Evolutionary conservation across 2,113 vertebrate species (phyloP).

Genomic region (Chaetura pelagica): DNA sequence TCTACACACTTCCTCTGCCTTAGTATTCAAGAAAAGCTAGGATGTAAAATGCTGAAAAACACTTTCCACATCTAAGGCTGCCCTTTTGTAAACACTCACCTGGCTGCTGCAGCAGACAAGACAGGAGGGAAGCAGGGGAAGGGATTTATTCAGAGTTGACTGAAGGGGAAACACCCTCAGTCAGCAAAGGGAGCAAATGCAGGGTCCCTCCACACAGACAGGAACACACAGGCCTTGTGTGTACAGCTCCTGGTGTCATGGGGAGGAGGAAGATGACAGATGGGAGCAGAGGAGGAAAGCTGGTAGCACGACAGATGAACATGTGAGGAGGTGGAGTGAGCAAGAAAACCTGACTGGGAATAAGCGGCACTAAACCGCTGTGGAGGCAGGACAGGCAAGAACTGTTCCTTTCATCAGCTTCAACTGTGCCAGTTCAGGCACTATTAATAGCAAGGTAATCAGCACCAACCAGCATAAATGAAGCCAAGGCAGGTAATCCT

Average conservation of each 20-base stretch:
- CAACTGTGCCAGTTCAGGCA: background rate
- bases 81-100: background rate
- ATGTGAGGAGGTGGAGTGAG: background rate
- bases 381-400: background rate
- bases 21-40: background rate
- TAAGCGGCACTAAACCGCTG: background rate
- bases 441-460: conserved; percentile 1
- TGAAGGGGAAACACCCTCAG: background rate
- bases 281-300: conserved; percentile 1
- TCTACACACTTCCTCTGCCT: background rate
- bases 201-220: background rate
- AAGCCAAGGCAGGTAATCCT: background rate
- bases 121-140: background rate
- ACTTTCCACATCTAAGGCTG: background rate
- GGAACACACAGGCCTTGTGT: accelerated
- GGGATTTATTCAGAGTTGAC: background rate
- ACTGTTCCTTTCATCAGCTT: background rate
- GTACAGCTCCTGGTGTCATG: background rate
- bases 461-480: accelerated
- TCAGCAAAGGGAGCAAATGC: background rate
- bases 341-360: background rate
- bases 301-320: background rate
- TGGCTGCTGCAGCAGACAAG: background rate
- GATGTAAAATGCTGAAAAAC: background rate
- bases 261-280: background rate